Evolutionary conservation across 1,140 invertebrate species (phyloP).

Genomic region (Periplaneta americana): DNA sequence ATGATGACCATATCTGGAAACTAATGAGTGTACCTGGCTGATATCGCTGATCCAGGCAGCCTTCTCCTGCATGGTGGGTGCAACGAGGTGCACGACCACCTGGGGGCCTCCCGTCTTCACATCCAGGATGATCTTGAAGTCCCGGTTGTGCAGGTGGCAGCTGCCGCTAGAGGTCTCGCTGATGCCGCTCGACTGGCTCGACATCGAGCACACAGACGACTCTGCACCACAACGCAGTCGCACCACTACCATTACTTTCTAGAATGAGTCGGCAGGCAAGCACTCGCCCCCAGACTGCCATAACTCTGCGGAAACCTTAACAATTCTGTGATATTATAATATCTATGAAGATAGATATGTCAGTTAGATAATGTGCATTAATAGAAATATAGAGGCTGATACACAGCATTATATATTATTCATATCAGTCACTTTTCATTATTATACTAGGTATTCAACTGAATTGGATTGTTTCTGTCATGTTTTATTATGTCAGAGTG

Average conservation of each 20-base stretch:
- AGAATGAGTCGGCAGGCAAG: neutral
- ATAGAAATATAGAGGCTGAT: too few relatives aligned
- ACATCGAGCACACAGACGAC: conserved; percentile 51
- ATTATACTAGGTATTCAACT: too few relatives aligned
- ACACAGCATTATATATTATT: too few relatives aligned
- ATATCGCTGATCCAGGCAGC: conserved; percentile 93
- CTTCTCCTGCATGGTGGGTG: conserved; percentile 82
- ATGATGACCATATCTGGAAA: too few relatives aligned
- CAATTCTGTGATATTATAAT: too few relatives aligned
- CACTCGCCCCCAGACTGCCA: neutral
- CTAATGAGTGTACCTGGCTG: conserved; percentile 69
- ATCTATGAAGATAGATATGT: too few relatives aligned
- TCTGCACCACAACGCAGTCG: conserved; percentile 33
- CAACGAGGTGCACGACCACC: conserved; percentile 66
- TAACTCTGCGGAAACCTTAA: neutral
- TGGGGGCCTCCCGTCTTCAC: conserved; percentile 55
- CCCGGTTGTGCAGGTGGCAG: conserved; percentile 57
- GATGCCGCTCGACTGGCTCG: conserved; percentile 49
- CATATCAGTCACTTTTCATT: too few relatives aligned
- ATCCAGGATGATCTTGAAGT: conserved; percentile 85
- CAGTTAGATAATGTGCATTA: too few relatives aligned
- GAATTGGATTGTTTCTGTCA: too few relatives aligned
- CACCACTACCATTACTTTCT: neutral
- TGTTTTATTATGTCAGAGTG: too few relatives aligned
- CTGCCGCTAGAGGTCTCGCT: conserved; percentile 41